Base-by-base conservation (phyloP, 2,797 vertebrate genomes). In the Hozukius guyotensis region DNA sequence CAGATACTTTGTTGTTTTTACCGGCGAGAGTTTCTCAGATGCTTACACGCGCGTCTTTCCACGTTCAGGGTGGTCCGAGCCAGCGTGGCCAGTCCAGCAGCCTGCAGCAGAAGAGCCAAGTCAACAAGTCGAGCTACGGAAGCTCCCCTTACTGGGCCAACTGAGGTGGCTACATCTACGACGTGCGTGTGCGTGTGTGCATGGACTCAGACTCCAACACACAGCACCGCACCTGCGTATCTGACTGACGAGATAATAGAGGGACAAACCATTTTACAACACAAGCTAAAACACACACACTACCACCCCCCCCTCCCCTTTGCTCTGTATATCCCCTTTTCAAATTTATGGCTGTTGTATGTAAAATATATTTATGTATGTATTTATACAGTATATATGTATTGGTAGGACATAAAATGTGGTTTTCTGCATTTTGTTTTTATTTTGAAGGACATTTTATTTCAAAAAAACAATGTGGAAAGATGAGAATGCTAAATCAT, bases 281-380 rank as follows among this genome's bases (percentile, higher is more conserved):
- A 82, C 80, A 94, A 87, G 88, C 90, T 94, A 90, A 91, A 88
- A 53, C 46, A 92, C 78, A 93, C 77, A 96, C 94, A 95, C 95
- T 90, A 94, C 93, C 93, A 87, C 93, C 89, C 92, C 88, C 88
- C 93, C 60, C 63, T 86, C 91, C 93, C 92, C 80, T 91, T 93
- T 91, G 88, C 93, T 96, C 95, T 95, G 96, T 96, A 96, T 95
- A 95, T 96, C 95, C 96, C 95, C 96, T 96, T 97, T 97, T 95
- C 93, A 95, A 96, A 96, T 96, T 96, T 96, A 97, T 97, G 95
- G 93, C 97, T 97, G 88, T 97, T 98, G 96, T 98, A 98, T 98
- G 98, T 99, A 98, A 97, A 98, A 97, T 99, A 97, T 99, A 99
- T 99, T 98, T 99, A 99, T 99, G 97, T 98, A 97, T 97, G 97